phyloP scores from a whole-genome alignment of 35 echinoderm and acorn worm genomes.

The Ptychodera flava region DNA sequence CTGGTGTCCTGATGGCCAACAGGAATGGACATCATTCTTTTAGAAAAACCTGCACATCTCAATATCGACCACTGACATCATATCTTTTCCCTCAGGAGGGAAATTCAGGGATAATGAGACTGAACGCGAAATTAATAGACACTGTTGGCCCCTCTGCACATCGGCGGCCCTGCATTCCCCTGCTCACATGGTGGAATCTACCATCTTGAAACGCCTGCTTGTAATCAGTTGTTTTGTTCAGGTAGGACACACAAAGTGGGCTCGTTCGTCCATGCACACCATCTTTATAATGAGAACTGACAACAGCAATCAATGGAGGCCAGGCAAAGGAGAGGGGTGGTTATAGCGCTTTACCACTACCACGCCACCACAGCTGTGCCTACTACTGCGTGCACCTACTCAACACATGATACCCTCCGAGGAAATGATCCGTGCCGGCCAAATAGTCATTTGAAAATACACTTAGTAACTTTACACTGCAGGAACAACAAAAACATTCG shows the following conservation, averaged over 20 bases:
- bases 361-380: background rate
- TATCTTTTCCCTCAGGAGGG: no score
- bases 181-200: background rate
- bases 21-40: no score
- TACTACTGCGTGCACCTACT: background rate
- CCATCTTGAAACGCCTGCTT: background rate
- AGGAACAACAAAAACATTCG: background rate
- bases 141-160: no score
- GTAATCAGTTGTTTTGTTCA: conserved; percentile 1
- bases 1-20: no score
- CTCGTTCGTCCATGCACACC: background rate
- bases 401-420: background rate
- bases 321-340: no score
- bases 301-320: background rate
- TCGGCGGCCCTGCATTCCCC: background rate
- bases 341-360: no score
- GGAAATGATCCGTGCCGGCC: background rate
- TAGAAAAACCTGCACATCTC: no score
- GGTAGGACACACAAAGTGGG: background rate
- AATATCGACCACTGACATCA: no score
- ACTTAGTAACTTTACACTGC: background rate
- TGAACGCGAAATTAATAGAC: no score
- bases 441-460: background rate
- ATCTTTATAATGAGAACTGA: background rate
- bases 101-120: no score